Evolutionary conservation across 2,113 vertebrate genomes (phyloP).

Genomic region (Malurus melanocephalus): DNA sequence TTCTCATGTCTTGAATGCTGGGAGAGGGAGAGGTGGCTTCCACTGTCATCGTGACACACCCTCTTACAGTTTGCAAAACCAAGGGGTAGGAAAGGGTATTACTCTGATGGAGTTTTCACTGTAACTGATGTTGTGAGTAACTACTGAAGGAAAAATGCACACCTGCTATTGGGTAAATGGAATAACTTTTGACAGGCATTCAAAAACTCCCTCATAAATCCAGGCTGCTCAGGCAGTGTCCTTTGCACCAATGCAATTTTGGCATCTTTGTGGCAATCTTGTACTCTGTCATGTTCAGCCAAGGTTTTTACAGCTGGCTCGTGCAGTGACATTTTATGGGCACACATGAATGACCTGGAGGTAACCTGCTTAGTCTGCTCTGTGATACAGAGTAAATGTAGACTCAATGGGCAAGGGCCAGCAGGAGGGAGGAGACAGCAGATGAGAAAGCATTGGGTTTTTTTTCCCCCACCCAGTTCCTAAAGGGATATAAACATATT

Average conservation of each 20-base stretch:
- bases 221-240: background rate
- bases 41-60: background rate
- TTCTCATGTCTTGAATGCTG: background rate
- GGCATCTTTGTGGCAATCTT: background rate
- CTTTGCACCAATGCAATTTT: background rate
- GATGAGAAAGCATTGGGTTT: background rate
- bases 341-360: background rate
- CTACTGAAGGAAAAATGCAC: background rate
- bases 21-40: background rate
- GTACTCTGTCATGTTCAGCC: background rate
- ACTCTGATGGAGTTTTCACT: background rate
- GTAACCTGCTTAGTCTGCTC: background rate
- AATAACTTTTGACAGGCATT: background rate
- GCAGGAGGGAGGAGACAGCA: background rate
- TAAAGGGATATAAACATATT: background rate
- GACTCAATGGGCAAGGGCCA: background rate
- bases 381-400: background rate
- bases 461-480: rapidly evolving
- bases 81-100: background rate
- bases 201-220: background rate
- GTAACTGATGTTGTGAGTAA: background rate
- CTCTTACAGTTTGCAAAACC: no score
- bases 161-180: background rate
- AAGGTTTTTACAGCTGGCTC: background rate
- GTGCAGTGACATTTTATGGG: background rate